Evolutionary conservation across 2,888 invertebrate species (phyloP).

Genomic region (Trichogramma dendrolimi): DNA sequence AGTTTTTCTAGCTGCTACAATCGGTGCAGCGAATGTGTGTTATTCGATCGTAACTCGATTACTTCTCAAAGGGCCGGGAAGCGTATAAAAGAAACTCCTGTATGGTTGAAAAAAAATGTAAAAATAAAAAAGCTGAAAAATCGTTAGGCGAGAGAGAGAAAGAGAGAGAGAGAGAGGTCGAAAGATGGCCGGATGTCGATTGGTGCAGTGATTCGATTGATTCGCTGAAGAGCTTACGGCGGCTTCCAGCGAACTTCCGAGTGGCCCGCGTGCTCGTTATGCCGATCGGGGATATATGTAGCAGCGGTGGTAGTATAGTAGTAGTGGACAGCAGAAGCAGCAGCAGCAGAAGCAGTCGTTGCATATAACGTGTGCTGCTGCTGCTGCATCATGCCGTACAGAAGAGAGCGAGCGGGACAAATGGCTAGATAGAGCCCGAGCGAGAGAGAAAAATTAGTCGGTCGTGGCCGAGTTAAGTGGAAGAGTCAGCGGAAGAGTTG

Average conservation of each 20-base stretch:
- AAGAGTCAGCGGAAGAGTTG: conserved; percentile 16
- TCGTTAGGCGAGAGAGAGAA: conserved; percentile 4
- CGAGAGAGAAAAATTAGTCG: conserved; percentile 24
- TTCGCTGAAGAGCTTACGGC: conserved; percentile 39
- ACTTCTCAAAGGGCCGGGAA: no score
- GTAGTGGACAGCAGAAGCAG: not conserved
- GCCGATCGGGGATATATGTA: not conserved
- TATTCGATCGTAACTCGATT: no score
- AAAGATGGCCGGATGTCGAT: conserved; percentile 42
- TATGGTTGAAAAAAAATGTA: no score
- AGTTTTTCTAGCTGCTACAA: no score
- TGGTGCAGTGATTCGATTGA: conserved; percentile 45
- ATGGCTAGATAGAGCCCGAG: conserved; percentile 15
- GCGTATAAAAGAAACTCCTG: no score
- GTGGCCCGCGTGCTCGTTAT: conserved; percentile 29
- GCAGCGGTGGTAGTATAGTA: not conserved
- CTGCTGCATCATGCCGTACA: not conserved
- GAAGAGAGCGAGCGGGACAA: conserved; percentile 7
- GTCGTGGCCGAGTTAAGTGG: conserved; percentile 25
- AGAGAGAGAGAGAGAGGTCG: not conserved
- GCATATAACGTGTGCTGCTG: not conserved
- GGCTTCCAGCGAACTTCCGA: conserved; percentile 44
- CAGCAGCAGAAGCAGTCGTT: not conserved
- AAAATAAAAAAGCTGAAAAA: not conserved
- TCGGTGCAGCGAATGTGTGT: no score